phyloP scores from a whole-genome alignment of 2,888 invertebrate genomes.

The Trachelus stipa region DNA sequence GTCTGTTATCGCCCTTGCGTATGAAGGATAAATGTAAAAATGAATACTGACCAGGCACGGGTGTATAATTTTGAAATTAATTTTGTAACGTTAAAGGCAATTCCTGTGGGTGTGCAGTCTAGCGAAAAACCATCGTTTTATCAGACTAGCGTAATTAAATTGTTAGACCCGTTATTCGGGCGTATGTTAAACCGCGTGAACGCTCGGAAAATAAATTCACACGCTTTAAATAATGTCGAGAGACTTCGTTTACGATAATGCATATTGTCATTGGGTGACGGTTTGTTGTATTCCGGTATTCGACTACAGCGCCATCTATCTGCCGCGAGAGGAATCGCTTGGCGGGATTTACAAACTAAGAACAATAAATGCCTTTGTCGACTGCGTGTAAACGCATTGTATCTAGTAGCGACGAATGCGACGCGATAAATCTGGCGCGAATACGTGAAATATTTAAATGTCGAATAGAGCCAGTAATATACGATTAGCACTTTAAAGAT shows the following conservation, averaged over 20 bases:
- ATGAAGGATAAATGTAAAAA: not conserved
- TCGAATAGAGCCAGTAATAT: not conserved
- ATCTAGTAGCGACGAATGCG: not conserved
- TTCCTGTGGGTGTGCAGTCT: not conserved
- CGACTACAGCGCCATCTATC: not conserved
- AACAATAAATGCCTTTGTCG: not conserved
- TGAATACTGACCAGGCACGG: not conserved
- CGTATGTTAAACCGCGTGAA: not conserved
- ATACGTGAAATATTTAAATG: not conserved
- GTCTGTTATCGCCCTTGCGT: not conserved
- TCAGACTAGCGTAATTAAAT: not conserved
- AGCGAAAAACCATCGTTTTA: conserved; percentile 11
- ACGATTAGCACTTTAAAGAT: not conserved
- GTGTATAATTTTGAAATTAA: not conserved
- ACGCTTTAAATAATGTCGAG: not conserved
- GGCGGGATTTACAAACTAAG: not conserved
- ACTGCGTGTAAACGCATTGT: not conserved
- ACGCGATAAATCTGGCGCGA: not conserved
- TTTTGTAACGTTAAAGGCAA: not conserved
- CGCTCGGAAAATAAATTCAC: not conserved
- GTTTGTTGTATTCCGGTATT: not conserved
- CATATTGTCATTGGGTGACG: not conserved
- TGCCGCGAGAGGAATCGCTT: not conserved
- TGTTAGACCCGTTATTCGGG: not conserved
- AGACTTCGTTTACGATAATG: not conserved